Evolutionary conservation across 2,888 invertebrate species (phyloP).

Genomic region (Urechis unicinctus): DNA sequence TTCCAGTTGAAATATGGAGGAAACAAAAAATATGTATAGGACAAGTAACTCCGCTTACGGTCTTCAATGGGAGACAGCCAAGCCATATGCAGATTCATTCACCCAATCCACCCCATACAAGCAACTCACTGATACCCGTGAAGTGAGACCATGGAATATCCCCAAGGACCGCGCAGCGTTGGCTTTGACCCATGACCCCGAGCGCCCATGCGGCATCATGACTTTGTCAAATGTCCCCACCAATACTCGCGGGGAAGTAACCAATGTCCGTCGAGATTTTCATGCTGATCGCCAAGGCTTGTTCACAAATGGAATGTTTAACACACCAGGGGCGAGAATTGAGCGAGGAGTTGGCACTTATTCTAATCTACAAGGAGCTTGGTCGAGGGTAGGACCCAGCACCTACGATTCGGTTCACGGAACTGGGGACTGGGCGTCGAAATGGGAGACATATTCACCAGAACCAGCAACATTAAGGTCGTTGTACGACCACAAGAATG

Average conservation of each 20-base stretch:
- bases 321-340: slow-evolving; percentile 19
- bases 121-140: slow-evolving; percentile 9
- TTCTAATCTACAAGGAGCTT: slow-evolving; percentile 23
- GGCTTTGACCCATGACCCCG: slow-evolving; percentile 17
- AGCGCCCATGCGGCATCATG: slow-evolving; percentile 22
- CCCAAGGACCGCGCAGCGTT: slow-evolving; percentile 12
- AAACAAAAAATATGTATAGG: slow-evolving; percentile 13
- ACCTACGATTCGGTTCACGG: slow-evolving; percentile 21
- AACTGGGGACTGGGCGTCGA: slow-evolving; percentile 18
- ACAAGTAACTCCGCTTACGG: slow-evolving; percentile 20
- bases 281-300: slow-evolving; percentile 18
- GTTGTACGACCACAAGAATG: slow-evolving; percentile 20
- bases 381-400: slow-evolving; percentile 21
- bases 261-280: slow-evolving; percentile 18
- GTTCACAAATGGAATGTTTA: slow-evolving; percentile 19
- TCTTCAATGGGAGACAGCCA: slow-evolving; percentile 12
- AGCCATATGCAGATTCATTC: slow-evolving; percentile 11
- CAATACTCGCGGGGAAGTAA: slow-evolving; percentile 20
- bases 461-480: slow-evolving; percentile 20
- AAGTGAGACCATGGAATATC: slow-evolving; percentile 5
- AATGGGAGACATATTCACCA: slow-evolving; percentile 16
- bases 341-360: slow-evolving; percentile 20
- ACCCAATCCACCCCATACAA: slow-evolving; percentile 18
- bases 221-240: slow-evolving; percentile 21
- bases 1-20: no score